Evolutionary conservation across 2,797 vertebrate species (phyloP).

Genomic region (Spinus olivaceus): DNA sequence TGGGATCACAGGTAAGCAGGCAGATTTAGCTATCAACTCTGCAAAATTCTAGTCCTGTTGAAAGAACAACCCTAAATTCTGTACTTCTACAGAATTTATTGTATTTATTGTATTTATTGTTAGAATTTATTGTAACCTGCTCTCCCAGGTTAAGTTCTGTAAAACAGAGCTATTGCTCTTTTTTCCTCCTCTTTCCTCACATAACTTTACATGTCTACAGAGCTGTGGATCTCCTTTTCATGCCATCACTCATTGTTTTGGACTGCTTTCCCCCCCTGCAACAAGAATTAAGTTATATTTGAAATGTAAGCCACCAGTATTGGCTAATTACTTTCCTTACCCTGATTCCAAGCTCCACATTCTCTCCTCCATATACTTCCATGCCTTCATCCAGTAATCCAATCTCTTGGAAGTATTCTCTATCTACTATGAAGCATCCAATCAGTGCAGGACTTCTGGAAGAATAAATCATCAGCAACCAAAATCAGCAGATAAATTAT

Average conservation of each 20-base stretch:
- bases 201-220: neutral
- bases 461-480: neutral
- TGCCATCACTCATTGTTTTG: neutral
- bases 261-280: accelerated
- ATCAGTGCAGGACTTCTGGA: slow-evolving; percentile 95
- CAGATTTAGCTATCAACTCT: neutral
- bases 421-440: slow-evolving; percentile 96
- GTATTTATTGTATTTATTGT: too few species aligned
- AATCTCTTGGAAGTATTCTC: slow-evolving; percentile 97
- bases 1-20: neutral
- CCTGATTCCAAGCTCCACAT: slow-evolving; percentile 95
- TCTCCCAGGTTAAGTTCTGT: neutral
- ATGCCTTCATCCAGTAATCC: slow-evolving; percentile 96
- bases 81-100: neutral
- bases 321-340: slow-evolving; percentile 78
- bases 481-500: neutral
- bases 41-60: neutral
- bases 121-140: too few species aligned
- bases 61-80: neutral
- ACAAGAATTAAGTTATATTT: neutral
- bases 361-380: slow-evolving; percentile 97
- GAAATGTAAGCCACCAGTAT: neutral
- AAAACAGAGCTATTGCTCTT: neutral
- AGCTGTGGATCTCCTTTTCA: neutral
- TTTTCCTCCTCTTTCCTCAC: accelerated